Base-by-base conservation (phyloP, 1,140 invertebrate genomes). In the Epicauta chinensis region DNA sequence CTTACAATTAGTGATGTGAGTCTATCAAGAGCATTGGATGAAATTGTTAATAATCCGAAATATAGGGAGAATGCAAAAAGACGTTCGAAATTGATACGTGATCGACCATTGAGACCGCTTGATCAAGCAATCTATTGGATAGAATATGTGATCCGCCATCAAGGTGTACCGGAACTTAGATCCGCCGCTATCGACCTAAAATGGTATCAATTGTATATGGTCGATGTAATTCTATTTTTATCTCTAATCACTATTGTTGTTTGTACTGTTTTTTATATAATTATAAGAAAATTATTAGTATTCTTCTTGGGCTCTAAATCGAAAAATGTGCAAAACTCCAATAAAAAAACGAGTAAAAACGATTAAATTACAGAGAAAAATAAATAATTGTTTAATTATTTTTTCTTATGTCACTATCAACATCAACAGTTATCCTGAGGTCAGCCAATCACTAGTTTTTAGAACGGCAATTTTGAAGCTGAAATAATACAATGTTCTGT, bases 51-150 rank as follows among this genome's bases (percentile, higher is more conserved):
- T 16, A 56, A 59, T 42, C 40, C 45, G 36, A 49, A 13, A 53
- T 59, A 47, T 17, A 16, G 16, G 23, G 34, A 47, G 29, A 47
- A 47, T 47, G 31, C 36, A 3, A 36, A 37, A n/a, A 14, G 29
- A n/a, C 9, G 45, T 11, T 35, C 16, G 36, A 42, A 11, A 55
- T 38, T 38, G 52, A 55, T 42, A 51, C 36, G 36, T 9, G 53
- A 55, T 29, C 38, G 39, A 32, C 45, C 45, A 16, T 16, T 49
- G 11, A 49, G 40, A 40, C 53, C 53, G 10, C 7, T 23, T 7
- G 63, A 67, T 47, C 35, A 17, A 9, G 67, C 67, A 7, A 47
- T 66, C 29, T 68, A 60, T 51, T 69, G 67, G 67, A 55, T 66
- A 1, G 67, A 69, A 51, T 63, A 64, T 32, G 57, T 60, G 1